Conservation (phyloP, 1,140 invertebrate species). For the Scaptomyza hsui region DNA sequence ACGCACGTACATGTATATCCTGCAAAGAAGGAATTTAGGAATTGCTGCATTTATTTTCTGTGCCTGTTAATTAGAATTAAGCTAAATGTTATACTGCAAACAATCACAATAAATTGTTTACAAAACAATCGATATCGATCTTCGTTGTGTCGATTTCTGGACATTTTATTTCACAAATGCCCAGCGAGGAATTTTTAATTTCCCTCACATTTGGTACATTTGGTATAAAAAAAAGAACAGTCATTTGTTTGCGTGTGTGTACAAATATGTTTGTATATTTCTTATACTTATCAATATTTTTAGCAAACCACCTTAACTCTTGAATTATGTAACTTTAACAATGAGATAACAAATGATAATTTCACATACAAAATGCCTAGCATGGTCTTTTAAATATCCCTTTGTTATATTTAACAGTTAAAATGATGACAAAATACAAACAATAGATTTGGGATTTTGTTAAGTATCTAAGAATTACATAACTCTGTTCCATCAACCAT, state of each 20-base stretch:
- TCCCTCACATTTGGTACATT: neutral
- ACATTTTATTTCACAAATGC: neutral
- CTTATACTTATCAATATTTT: too few relatives aligned
- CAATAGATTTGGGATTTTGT: neutral
- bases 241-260: too few relatives aligned
- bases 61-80: slow-evolving; percentile 75
- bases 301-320: too few relatives aligned
- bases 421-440: neutral
- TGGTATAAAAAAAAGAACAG: too few relatives aligned
- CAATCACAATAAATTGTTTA: slow-evolving; percentile 32
- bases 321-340: too few relatives aligned
- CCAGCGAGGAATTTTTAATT: neutral
- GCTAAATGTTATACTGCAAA: slow-evolving; percentile 28
- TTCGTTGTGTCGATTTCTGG: neutral
- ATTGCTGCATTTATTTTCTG: slow-evolving; percentile 80
- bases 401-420: too few relatives aligned
- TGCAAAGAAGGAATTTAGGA: slow-evolving; percentile 23
- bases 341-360: too few relatives aligned
- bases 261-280: too few relatives aligned
- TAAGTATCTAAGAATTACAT: neutral
- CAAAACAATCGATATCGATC: slow-evolving; percentile 9
- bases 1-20: too few relatives aligned
- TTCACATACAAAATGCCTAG: too few relatives aligned
- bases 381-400: too few relatives aligned
- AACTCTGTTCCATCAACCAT: neutral